Evolutionary conservation across 2,113 vertebrate genomes (phyloP).

Genomic region (Meriones unguiculatus): DNA sequence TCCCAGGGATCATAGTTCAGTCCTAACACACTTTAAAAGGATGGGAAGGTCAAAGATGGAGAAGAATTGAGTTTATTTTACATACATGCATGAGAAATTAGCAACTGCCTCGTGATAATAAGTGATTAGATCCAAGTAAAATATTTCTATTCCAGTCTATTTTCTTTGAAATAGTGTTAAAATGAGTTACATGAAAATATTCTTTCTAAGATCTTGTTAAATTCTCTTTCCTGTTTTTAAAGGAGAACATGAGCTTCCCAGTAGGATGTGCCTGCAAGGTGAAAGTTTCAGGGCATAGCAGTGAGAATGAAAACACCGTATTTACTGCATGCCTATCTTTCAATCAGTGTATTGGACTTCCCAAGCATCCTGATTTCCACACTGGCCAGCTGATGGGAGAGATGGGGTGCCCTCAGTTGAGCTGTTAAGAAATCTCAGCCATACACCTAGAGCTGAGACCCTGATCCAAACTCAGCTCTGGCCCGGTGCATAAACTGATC

Average conservation of each 20-base stretch:
- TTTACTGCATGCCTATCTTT: neutral
- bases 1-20: neutral
- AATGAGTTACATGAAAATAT: neutral
- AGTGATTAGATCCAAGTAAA: neutral
- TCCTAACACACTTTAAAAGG: neutral
- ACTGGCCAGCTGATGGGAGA: no score
- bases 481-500: neutral
- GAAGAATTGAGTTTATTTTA: neutral
- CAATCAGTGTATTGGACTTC: rapidly evolving
- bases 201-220: neutral
- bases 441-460: neutral
- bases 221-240: neutral
- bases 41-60: neutral
- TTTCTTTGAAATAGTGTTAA: neutral
- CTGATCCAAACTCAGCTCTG: neutral
- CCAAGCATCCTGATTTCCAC: rapidly evolving
- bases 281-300: rapidly evolving
- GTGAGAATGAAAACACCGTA: rapidly evolving
- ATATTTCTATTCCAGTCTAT: neutral
- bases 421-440: neutral
- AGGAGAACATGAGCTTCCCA: neutral
- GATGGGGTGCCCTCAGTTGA: no score
- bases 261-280: no score
- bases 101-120: neutral
- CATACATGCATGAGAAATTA: neutral